Percentiles rank a stretch among this genome's conserved stretches.
These are phyloP conservation scores for Tachina lurida DNA, from an alignment of 2,888 invertebrate genomes.

Conservation along the genomic window DNA sequence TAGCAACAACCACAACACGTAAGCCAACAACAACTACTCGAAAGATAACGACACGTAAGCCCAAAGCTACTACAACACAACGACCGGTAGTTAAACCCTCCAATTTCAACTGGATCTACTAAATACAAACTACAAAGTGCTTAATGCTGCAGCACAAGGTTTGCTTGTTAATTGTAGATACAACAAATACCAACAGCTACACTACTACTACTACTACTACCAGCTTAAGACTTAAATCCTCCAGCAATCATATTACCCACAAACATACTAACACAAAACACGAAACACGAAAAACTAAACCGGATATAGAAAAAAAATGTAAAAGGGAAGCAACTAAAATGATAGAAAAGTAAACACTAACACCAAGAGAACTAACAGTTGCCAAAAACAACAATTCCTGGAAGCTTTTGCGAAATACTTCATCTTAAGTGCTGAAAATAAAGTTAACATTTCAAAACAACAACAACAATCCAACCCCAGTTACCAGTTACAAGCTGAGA, in stretches of 20 bases:
- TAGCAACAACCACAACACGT: constrained; percentile 40
- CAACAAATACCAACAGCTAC: background rate
- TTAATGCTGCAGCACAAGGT: constrained; percentile 24
- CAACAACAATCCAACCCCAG: background rate
- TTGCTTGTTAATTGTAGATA: background rate
- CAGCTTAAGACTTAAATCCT: background rate
- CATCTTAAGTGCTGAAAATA: constrained; percentile 54
- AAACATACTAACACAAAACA: background rate
- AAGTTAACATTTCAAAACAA: constrained; percentile 33
- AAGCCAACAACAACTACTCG: constrained; percentile 35
- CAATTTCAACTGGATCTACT: constrained; percentile 59
- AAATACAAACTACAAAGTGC: constrained; percentile 24
- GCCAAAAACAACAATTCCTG: constrained; percentile 52
- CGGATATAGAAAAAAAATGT: constrained; percentile 39
- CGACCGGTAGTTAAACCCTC: constrained; percentile 36
- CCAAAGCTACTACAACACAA: constrained; percentile 34
- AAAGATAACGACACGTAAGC: constrained; percentile 50
- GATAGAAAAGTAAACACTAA: constrained; percentile 50
- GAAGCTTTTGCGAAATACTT: constrained; percentile 18
- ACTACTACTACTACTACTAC: background rate
- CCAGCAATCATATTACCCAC: background rate
- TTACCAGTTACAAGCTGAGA: background rate
- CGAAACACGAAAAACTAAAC: background rate
- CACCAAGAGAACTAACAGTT: constrained; percentile 21
- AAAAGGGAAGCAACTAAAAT: constrained; percentile 34